Evolutionary conservation across 2,113 vertebrate genomes (phyloP), one percentile per base, ranked within the genome.

Genomic region (Noturus placidus): DNA sequence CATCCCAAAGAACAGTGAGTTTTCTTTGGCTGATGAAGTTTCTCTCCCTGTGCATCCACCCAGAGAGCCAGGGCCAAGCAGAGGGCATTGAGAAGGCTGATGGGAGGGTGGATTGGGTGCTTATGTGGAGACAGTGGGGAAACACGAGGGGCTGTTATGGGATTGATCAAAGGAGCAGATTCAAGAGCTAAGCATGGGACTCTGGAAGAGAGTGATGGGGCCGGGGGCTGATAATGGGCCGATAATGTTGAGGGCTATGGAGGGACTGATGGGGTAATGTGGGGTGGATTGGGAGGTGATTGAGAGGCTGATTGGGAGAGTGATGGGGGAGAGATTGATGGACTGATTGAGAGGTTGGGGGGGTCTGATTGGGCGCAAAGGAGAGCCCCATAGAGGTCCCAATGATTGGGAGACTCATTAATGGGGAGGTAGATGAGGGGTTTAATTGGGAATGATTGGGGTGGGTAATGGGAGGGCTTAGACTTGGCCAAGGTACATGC

Each of bases 1-100:
- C 85, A 90, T 91, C 70, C 91, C 67, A 38, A 91, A 88, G 20
- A 72, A 92, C 77, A 54, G 72, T 15, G 6, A 83, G 79, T 82
- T 63, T 57, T 80, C 57, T 61, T 88, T 70, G 27, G 46, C 90
- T 87, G 22, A 88, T 86, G 30, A 35, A 25, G 74, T 77, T 19
- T 61, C 84, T 83, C 22, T 84, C 19, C 4, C 15, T 80, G 69
- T 33, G 11, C 25, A 61, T 77, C 69, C 46, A 76, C 27, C 56
- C 83, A 63, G 83, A 65, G 33, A 33, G 33, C 74, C 35, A 65
- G 85, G 90, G 77, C 63, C 82, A 54, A 20, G 8, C 30, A 54
- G 27, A 42, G 67, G 77, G 57, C 22, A 30, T 35, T 38, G 3
- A 63, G 14, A 27, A 33, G 72, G 54, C 33, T 33, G 69, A 19